Percentiles rank a stretch among this genome's conserved stretches.
These are phyloP conservation scores for Hirudinaria manillensis DNA, from an alignment of 2,888 invertebrate genomes.

Conservation along the genomic window DNA sequence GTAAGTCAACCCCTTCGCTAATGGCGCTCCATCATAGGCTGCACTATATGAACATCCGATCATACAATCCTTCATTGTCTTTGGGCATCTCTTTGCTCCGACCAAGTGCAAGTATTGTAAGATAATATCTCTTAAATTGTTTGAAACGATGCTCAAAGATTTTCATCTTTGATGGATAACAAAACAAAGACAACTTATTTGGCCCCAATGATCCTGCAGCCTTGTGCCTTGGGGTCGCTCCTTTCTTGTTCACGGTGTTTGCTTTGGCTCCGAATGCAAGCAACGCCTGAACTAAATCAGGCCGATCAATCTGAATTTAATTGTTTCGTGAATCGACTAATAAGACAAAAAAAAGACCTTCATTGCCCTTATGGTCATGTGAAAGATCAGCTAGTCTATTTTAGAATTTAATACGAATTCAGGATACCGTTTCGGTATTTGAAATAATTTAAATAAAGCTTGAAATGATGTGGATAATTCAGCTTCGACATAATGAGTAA, in stretches of 20 bases:
- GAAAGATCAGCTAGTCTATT: too few relatives aligned
- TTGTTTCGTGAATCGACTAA: too few relatives aligned
- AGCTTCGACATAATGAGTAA: too few relatives aligned
- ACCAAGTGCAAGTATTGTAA: slow-evolving; percentile 77
- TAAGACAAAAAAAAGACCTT: too few relatives aligned
- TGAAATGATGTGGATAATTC: too few relatives aligned
- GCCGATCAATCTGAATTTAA: slow-evolving; percentile 44
- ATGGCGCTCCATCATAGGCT: slow-evolving; percentile 31
- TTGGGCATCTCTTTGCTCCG: slow-evolving; percentile 66
- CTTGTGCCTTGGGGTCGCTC: slow-evolving; percentile 71
- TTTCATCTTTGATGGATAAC: too few relatives aligned
- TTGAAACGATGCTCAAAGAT: too few relatives aligned
- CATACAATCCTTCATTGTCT: slow-evolving; percentile 30
- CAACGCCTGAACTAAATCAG: slow-evolving; percentile 63
- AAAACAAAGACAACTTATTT: slow-evolving; percentile 24
- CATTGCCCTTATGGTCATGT: too few relatives aligned
- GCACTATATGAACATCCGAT: slow-evolving; percentile 34
- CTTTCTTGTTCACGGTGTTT: slow-evolving; percentile 65
- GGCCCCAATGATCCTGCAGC: slow-evolving; percentile 51
- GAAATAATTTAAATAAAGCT: too few relatives aligned
- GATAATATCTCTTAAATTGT: slow-evolving; percentile 57
- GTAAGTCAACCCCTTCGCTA: not conserved
- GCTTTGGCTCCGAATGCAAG: slow-evolving; percentile 81
- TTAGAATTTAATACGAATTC: too few relatives aligned
- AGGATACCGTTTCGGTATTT: too few relatives aligned